phyloP scores from a whole-genome alignment of 2,113 vertebrate genomes.

The Brachirus orientalis region DNA sequence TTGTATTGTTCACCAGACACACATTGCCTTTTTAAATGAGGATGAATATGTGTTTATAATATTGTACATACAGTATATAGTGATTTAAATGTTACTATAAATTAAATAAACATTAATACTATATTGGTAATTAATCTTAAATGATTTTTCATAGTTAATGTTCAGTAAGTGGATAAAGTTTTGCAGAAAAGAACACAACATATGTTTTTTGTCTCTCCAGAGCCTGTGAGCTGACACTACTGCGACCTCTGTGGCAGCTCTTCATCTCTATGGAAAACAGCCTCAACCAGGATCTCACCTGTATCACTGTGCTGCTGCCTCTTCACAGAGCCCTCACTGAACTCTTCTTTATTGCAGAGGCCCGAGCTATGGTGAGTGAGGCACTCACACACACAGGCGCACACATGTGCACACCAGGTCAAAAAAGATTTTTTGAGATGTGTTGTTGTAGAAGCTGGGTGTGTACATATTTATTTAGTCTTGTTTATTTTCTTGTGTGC shows the following conservation, averaged over 20 bases:
- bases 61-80: too few species aligned
- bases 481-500: background rate
- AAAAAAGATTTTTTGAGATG: background rate
- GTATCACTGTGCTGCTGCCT: constrained; percentile 89
- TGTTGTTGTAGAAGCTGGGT: constrained; percentile 4
- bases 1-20: too few species aligned
- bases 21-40: too few species aligned
- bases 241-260: constrained; percentile 95
- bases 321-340: constrained; percentile 96
- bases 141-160: too few species aligned
- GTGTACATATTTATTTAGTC: constrained; percentile 21
- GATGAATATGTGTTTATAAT: too few species aligned
- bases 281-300: constrained; percentile 85
- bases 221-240: constrained; percentile 89
- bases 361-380: constrained; percentile 88
- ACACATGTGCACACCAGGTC: background rate
- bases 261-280: constrained; percentile 92
- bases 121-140: too few species aligned
- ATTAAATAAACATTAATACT: too few species aligned
- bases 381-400: background rate
- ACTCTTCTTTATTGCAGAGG: constrained; percentile 94
- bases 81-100: too few species aligned
- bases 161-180: background rate
- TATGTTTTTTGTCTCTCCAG: constrained; percentile 65
- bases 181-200: background rate